Evolutionary conservation across 2,888 invertebrate genomes (phyloP).

Genomic region (Timandra comae): DNA sequence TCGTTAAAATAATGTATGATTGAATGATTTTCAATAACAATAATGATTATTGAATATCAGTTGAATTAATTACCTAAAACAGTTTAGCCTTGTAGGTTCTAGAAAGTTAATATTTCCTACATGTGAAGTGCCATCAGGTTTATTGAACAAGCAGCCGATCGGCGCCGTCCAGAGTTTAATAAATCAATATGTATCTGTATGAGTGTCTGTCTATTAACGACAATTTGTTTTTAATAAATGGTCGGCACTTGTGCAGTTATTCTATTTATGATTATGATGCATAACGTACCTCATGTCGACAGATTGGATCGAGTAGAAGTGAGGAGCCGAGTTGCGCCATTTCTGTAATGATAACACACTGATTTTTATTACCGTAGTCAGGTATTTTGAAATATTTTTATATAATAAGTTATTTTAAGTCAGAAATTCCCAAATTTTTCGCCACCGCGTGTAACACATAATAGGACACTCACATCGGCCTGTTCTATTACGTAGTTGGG

Average conservation of each 20-base stretch:
- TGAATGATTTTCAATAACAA: no score
- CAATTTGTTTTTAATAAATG: slow-evolving; percentile 53
- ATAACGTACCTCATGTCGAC: slow-evolving; percentile 58
- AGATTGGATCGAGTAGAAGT: slow-evolving; percentile 65
- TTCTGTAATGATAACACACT: slow-evolving; percentile 50
- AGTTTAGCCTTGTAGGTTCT: no score
- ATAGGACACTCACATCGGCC: slow-evolving; percentile 59
- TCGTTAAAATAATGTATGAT: no score
- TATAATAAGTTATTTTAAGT: neutral
- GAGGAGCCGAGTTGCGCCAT: slow-evolving; percentile 69
- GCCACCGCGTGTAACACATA: slow-evolving; percentile 19
- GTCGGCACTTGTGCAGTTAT: slow-evolving; percentile 30
- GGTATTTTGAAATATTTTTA: neutral
- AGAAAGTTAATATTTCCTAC: no score
- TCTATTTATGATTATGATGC: slow-evolving; percentile 18
- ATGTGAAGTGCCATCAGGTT: slow-evolving; percentile 19
- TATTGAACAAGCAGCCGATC: slow-evolving; percentile 37
- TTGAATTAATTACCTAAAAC: no score
- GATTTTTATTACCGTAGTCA: slow-evolving; percentile 1
- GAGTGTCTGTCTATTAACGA: slow-evolving; percentile 48
- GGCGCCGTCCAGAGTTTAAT: slow-evolving; percentile 49
- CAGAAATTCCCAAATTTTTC: neutral
- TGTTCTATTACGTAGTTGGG: slow-evolving; percentile 63
- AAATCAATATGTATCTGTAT: slow-evolving; percentile 67
- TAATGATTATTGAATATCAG: no score